phyloP scores from a whole-genome alignment of 35 echinoderm and acorn worm genomes.

The Heliocidaris tuberculata region DNA sequence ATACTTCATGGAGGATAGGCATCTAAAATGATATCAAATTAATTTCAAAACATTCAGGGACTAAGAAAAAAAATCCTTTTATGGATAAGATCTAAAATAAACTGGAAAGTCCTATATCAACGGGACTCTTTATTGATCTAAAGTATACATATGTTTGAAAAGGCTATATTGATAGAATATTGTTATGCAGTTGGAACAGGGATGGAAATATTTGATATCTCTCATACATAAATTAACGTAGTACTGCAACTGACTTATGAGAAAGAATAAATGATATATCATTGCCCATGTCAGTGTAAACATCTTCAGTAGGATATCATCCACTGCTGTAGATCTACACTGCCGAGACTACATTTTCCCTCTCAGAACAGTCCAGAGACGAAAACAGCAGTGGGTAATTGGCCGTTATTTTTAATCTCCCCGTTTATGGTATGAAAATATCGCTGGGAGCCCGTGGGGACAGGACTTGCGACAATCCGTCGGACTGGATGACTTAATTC shows the following conservation, averaged over 20 bases:
- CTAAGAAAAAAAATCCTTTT: no score
- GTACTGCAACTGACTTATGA: neutral
- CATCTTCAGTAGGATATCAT: neutral
- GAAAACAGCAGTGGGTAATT: neutral
- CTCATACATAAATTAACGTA: neutral
- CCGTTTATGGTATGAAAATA: neutral
- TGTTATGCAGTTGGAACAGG: neutral
- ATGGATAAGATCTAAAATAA: no score
- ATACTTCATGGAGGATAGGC: no score
- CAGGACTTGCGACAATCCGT: constrained; percentile 7
- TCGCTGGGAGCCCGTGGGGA: neutral
- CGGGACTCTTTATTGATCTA: neutral
- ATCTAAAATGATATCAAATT: no score
- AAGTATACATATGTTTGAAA: neutral
- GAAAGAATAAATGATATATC: no score
- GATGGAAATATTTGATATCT: neutral
- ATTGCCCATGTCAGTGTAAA: neutral
- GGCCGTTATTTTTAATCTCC: neutral
- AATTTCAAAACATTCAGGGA: no score
- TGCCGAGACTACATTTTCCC: neutral
- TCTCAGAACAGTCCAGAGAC: neutral
- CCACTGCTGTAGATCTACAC: neutral
- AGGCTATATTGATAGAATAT: neutral
- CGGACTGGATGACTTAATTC: neutral
- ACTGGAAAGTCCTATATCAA: no score